Conservation (phyloP, 2,797 vertebrate genomes). For the Poecilia gillii region DNA sequence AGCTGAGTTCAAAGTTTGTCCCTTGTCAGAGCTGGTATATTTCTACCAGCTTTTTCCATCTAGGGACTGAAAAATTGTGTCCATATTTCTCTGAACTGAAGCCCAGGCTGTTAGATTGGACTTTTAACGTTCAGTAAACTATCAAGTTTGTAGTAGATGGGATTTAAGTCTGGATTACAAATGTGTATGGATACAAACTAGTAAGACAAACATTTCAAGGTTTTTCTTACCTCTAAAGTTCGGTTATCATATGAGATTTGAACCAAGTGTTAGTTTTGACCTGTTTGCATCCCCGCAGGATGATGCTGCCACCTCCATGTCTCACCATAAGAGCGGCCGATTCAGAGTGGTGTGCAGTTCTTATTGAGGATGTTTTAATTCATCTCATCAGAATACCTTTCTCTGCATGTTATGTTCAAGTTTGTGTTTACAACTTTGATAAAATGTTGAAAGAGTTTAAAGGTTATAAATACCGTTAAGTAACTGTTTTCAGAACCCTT, state of each 20-base stretch:
- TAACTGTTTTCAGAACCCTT: constrained; percentile 47
- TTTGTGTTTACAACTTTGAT: neutral
- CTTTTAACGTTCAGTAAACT: neutral
- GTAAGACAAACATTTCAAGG: neutral
- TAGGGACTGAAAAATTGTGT: neutral
- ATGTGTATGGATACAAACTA: neutral
- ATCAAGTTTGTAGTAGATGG: neutral
- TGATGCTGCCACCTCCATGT: neutral
- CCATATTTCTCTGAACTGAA: neutral
- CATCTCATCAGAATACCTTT: neutral
- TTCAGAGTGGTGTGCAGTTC: no score
- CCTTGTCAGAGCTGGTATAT: neutral
- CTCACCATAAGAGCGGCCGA: neutral
- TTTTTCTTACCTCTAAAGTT: neutral
- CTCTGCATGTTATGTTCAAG: neutral
- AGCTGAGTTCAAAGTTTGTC: neutral
- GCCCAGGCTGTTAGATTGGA: neutral
- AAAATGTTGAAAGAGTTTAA: neutral
- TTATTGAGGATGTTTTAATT: neutral
- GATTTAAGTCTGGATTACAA: neutral
- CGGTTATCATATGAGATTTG: neutral
- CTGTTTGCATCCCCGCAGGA: neutral
- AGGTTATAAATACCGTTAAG: constrained; percentile 58
- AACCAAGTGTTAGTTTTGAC: neutral
- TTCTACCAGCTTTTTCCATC: neutral